Conservation (phyloP, 2,888 invertebrate species). For the Aradus depressus region DNA sequence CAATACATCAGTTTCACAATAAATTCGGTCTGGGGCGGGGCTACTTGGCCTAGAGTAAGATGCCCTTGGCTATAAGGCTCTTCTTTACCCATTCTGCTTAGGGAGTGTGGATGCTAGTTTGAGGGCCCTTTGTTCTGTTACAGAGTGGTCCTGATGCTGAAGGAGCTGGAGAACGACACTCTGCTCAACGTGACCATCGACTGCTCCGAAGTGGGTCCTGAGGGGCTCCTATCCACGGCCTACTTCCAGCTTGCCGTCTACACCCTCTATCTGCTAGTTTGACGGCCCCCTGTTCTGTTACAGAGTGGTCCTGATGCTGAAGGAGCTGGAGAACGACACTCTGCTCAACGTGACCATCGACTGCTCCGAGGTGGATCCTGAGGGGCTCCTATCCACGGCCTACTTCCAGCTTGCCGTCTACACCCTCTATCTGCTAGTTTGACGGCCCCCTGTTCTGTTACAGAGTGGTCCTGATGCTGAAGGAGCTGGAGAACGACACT, state of each 20-base stretch:
- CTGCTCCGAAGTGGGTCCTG: constrained; percentile 6
- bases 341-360: constrained; percentile 5
- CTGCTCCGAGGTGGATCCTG: constrained; percentile 5
- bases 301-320: too few relatives aligned
- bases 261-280: constrained; percentile 57
- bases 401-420: constrained; percentile 41
- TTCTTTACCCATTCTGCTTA: too few relatives aligned
- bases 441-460: too few relatives aligned
- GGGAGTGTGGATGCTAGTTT: too few relatives aligned
- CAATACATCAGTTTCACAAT: too few relatives aligned
- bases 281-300: too few relatives aligned
- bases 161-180: not conserved
- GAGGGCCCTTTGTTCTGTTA: too few relatives aligned
- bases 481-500: not conserved
- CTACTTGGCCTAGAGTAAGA: too few relatives aligned
- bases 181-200: constrained; percentile 5
- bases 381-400: constrained; percentile 22
- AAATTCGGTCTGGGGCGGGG: too few relatives aligned
- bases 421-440: constrained; percentile 57
- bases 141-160: too few relatives aligned
- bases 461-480: too few relatives aligned
- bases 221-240: constrained; percentile 22
- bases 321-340: not conserved
- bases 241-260: constrained; percentile 41
- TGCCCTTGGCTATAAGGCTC: too few relatives aligned